Evolutionary conservation across 2,113 vertebrate species (phyloP).

Genomic region (Salvelinus alpinus): DNA sequence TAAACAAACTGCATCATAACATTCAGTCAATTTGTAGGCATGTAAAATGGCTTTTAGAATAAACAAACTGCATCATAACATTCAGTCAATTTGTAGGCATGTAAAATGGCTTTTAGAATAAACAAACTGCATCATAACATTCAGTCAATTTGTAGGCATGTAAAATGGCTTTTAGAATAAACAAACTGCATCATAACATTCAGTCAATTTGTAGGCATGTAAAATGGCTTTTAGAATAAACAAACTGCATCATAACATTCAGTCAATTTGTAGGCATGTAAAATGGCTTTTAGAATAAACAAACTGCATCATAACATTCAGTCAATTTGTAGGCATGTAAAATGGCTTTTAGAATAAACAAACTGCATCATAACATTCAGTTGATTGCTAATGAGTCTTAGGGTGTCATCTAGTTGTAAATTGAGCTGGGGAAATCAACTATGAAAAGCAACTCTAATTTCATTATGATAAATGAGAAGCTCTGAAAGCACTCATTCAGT

Average conservation of each 20-base stretch:
- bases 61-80: background rate
- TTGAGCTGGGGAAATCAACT: background rate
- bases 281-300: conserved; percentile 9
- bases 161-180: conserved; percentile 3
- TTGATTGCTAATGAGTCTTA: background rate
- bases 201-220: background rate
- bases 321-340: background rate
- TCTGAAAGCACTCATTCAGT: background rate
- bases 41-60: conserved; percentile 5
- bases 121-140: background rate
- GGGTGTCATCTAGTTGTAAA: background rate
- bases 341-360: conserved; percentile 6
- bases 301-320: no score
- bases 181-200: background rate
- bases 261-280: background rate
- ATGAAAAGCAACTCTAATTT: background rate
- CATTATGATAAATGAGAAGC: background rate
- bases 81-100: background rate
- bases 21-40: background rate
- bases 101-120: conserved; percentile 2
- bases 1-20: background rate
- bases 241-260: background rate
- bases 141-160: background rate
- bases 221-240: conserved; percentile 4
- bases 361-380: background rate